Conservation (phyloP, 2,888 invertebrate genomes). For the Operophtera brumata region DNA sequence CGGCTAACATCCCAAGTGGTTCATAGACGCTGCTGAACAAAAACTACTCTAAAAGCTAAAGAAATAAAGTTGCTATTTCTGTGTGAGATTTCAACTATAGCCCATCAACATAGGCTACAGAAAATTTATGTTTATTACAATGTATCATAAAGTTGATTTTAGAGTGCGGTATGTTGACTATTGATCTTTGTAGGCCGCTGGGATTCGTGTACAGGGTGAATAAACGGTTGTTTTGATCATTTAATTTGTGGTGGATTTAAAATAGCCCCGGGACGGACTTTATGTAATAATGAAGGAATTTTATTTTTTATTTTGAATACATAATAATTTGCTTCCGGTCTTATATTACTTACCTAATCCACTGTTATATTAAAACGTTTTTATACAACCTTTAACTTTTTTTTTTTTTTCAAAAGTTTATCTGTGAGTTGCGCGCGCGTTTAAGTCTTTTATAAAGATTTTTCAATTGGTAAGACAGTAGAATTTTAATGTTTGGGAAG, state of each 20-base stretch:
- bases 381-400: not conserved
- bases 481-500: too few relatives aligned
- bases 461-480: not conserved
- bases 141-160: conserved; percentile 36
- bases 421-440: not conserved
- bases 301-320: conserved; percentile 3
- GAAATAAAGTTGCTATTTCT: conserved; percentile 30
- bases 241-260: conserved; percentile 25
- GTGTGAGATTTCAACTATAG: conserved; percentile 1
- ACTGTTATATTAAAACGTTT: not conserved
- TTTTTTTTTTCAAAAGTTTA: not conserved
- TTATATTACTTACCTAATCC: not conserved
- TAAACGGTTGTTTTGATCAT: conserved; percentile 32
- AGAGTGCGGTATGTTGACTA: conserved; percentile 33
- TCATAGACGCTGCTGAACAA: conserved; percentile 27
- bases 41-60: conserved; percentile 32
- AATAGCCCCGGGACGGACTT: conserved; percentile 18
- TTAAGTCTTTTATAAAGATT: conserved; percentile 18
- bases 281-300: conserved; percentile 8
- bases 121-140: conserved; percentile 34
- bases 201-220: conserved; percentile 54
- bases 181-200: conserved; percentile 49
- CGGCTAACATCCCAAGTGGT: conserved; percentile 43
- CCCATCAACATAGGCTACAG: conserved; percentile 27
- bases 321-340: not conserved